Conservation (phyloP, 2,888 invertebrate genomes). For the Oconnorella tubifera region DNA sequence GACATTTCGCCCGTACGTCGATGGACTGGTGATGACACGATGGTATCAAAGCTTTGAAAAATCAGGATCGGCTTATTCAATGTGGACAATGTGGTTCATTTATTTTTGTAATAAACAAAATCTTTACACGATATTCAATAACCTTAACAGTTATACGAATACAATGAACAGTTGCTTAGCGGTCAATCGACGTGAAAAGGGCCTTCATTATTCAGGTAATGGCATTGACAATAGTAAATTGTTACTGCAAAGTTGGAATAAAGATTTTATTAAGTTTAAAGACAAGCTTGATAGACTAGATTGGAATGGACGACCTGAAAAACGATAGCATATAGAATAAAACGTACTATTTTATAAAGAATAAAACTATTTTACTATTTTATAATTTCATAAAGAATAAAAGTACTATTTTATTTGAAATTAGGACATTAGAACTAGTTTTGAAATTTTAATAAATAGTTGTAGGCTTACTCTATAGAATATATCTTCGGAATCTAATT, state of each 20-base stretch:
- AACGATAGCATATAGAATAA: too few species aligned
- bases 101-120: conserved; percentile 22
- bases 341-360: too few species aligned
- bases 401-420: too few species aligned
- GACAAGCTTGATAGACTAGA: not conserved
- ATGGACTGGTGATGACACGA: conserved; percentile 17
- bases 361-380: too few species aligned
- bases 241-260: conserved; percentile 16
- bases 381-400: too few species aligned
- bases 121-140: conserved; percentile 37
- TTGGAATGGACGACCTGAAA: conserved; percentile 18
- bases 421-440: too few species aligned
- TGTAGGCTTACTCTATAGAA: too few species aligned
- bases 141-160: conserved; percentile 21
- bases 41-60: conserved; percentile 26
- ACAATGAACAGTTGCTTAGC: conserved; percentile 36
- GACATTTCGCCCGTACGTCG: conserved; percentile 24
- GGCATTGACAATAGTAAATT: not conserved
- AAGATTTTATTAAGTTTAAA: conserved; percentile 20
- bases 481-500: too few species aligned
- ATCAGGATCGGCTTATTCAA: conserved; percentile 10
- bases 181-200: conserved; percentile 40
- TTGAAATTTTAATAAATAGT: too few species aligned
- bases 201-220: conserved; percentile 38
- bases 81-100: conserved; percentile 33